Base-by-base conservation (phyloP, 1,140 invertebrate genomes). In the Drosophila fuyamai region DNA sequence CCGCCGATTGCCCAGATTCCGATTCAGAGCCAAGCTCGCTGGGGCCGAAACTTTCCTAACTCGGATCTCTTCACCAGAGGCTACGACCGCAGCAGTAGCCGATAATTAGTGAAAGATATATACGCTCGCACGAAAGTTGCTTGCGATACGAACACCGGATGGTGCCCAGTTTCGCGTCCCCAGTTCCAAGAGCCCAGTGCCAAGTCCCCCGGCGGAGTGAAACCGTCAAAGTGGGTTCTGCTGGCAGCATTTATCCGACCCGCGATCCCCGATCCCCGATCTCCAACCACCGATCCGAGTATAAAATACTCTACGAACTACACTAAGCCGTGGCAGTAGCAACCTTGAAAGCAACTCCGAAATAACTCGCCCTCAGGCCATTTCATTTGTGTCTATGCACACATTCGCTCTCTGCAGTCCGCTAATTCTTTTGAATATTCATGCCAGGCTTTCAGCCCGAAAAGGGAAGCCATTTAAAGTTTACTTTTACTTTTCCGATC, bases 31-130 rank as follows among this genome's bases (percentile, higher is more conserved):
- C 18, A 18, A 18, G 18, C 18, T 44, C 16, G 7, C 23, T 40
- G 27, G 18, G 10, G 29, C 48, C 53, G 67, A 61, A 59, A 54
- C 56, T 81, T 72, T 81, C 36, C 75, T 38, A 79, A 44, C 23
- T 23, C 23, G 23, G 23, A 23, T 23, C 54, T 35, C 56, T 35
- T 32, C 46, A 43, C 51, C 48, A 61, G 58, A 43, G 55, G 41
- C 66, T 18, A 46, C 36, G 13, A 47, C 53, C 27, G 10, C 53
- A 44, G 14, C 36, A 53, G 35, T 50, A 14, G 29, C 56, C 48
- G 60, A 76, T 82, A 82, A 79, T 83, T 84, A 82, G 63, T 83
- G 79, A 82, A 74, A 78, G 61, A 78, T 48, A 63, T 40, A 62
- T 14, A 59, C 54, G 40, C 59, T 71, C 63, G 47, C 63, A 80